Percentiles rank a stretch among this genome's conserved stretches.
These are phyloP conservation scores for Caretta caretta DNA, from an alignment of 2,113 vertebrate genomes.

Conservation along the genomic window DNA sequence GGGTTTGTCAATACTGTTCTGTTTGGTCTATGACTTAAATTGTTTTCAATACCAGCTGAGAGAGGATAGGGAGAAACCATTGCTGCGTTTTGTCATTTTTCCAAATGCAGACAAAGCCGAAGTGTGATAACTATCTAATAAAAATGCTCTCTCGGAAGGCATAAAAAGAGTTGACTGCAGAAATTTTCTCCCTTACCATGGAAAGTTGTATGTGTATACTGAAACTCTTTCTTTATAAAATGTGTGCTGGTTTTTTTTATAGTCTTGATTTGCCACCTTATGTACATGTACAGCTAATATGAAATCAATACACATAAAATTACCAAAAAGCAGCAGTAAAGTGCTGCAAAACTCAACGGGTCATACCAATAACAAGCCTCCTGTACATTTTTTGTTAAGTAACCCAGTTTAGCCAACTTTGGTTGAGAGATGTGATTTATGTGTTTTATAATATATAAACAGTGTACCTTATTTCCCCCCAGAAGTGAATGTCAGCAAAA, in stretches of 20 bases:
- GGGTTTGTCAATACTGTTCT: neutral
- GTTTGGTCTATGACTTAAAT: neutral
- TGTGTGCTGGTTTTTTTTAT: neutral
- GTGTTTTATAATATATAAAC: neutral
- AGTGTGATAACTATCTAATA: neutral
- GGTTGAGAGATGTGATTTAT: neutral
- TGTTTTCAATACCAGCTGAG: neutral
- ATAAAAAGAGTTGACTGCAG: neutral
- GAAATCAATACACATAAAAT: neutral
- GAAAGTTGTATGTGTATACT: neutral
- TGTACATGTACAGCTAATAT: accelerated
- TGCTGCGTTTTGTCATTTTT: neutral
- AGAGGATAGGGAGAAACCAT: neutral
- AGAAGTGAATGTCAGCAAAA: neutral
- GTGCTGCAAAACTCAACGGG: neutral
- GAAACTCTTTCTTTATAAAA: neutral
- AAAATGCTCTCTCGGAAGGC: neutral
- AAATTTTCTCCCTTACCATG: neutral
- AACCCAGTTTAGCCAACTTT: neutral
- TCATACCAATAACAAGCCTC: neutral
- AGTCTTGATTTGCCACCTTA: neutral
- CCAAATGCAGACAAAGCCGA: neutral
- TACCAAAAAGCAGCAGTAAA: neutral
- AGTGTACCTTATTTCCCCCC: neutral
- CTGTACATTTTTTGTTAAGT: neutral